These are phyloP conservation scores for Napeogenes sylphis DNA, from an alignment of 2,888 invertebrate genomes.

Conservation along the genomic window DNA sequence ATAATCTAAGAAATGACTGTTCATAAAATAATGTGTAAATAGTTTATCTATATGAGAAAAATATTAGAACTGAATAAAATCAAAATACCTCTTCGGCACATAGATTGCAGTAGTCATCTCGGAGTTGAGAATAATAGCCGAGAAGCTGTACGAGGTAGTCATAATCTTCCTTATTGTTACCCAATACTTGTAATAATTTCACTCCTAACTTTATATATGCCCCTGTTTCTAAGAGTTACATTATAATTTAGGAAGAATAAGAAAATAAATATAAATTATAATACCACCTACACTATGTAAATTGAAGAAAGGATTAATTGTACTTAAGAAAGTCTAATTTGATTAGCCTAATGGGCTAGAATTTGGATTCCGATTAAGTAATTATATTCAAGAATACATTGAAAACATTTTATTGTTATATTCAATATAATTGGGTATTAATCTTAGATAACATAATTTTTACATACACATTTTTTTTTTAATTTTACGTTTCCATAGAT, in stretches of 20 bases:
- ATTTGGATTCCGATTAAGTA: too few relatives aligned
- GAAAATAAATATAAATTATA: neutral
- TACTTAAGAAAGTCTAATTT: too few relatives aligned
- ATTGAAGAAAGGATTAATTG: neutral
- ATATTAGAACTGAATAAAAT: neutral
- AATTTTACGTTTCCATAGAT: neutral
- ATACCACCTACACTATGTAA: neutral
- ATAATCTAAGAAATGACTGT: too few relatives aligned
- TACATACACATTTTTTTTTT: too few relatives aligned
- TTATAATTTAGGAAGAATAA: neutral
- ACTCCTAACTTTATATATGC: slow-evolving; percentile 18
- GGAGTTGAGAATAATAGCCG: slow-evolving; percentile 22
- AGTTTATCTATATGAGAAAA: neutral
- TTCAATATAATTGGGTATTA: too few relatives aligned
- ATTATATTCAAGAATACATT: too few relatives aligned
- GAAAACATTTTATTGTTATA: too few relatives aligned
- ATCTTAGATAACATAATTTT: too few relatives aligned
- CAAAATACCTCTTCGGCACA: slow-evolving; percentile 20
- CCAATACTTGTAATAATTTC: slow-evolving; percentile 25
- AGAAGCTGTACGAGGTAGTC: slow-evolving; percentile 33
- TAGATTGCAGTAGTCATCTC: slow-evolving; percentile 29
- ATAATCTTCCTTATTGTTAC: slow-evolving; percentile 83
- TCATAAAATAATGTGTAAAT: neutral
- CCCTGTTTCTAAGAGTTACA: slow-evolving; percentile 23
- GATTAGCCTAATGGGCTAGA: too few relatives aligned